Base-by-base conservation (phyloP, 1,140 invertebrate genomes). In the Lysiphlebus fabarum region DNA sequence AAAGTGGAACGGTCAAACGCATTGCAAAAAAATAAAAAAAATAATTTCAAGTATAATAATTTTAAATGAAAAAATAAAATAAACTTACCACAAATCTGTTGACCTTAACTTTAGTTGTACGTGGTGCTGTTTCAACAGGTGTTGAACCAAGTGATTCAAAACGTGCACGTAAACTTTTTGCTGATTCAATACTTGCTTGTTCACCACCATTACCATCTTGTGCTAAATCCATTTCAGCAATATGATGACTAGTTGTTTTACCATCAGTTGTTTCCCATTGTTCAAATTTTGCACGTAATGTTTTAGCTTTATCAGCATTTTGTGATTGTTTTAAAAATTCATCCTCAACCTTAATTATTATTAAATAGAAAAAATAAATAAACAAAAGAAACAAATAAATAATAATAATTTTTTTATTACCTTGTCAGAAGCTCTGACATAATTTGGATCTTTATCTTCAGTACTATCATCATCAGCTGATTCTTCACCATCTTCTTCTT, bases 251-350 rank as follows among this genome's bases (percentile, higher is more conserved):
- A 5, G 62, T 61, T 47, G 67, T 57, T 67, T 84, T 84, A 4
- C 83, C 85, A 67, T 90, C 89, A 12, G 85, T 85, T 44, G 85
- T 85, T 66, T 92, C 87, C 91, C 94, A 94, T 66, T 90, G 86
- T 76, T 97, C 95, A 80, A 97, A 97, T 74, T 93, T 93, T 42
- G 88, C 91, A 62, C 89, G 85, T 65, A 98, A 80, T 65, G 90
- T 89, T 72, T 90, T 94, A 26, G 95, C 94, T 62, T 89, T 83
- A 14, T 89, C 90, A 10, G 91, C 83, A 61, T 86, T 88, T 70
- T 89, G 85, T n/a, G 89, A 88, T 82, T 90, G 79, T 63, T 83
- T 84, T 59, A 86, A 73, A 62, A 83, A 83, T 59, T 85, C 83
- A 64, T 87, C 85, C 67, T 86, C 82, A 6, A 81, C 75, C 76